Evolutionary conservation across 1,140 invertebrate genomes (phyloP), one percentile per base, ranked within the genome.

Genomic region (Copidosoma floridanum): DNA sequence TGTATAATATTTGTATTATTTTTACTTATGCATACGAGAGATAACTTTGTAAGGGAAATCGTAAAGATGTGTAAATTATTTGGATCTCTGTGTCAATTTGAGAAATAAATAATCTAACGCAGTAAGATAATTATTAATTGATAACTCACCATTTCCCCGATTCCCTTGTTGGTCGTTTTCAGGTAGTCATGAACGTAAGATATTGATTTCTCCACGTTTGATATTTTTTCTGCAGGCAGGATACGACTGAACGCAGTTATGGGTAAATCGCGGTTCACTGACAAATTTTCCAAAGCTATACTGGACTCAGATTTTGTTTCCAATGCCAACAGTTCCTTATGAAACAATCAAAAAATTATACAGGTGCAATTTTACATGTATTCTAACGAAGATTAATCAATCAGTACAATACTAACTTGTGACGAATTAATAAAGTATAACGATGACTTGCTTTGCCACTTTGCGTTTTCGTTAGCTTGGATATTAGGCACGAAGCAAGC

Each of bases 361-460:
- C n/a, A n/a, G n/a, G n/a, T n/a, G n/a, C n/a, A n/a, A n/a, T n/a
- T n/a, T n/a, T n/a, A n/a, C n/a, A n/a, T n/a, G n/a, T n/a, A n/a
- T n/a, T n/a, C n/a, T n/a, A n/a, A n/a, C n/a, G n/a, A n/a, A n/a
- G n/a, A n/a, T n/a, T n/a, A n/a, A n/a, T n/a, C n/a, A n/a, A n/a
- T n/a, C n/a, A n/a, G n/a, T n/a, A n/a, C n/a, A n/a, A 29, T 54
- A 63, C 54, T 10, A 73, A 84, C 83, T 68, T 83, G 84, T 53
- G 83, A 74, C 2, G 80, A 74, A 64, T 83, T 82, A 21, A 88
- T 77, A 69, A 87, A 84, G 50, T 80, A 85, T 7, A 88, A 68
- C 57, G 84, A 82, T 0, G 85, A 85, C 41, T 82, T 79, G 61
- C 80, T 72, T 70, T 85, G 84, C 85, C 85, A 88, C 18, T 79